A percentile compares a stretch with the other conserved stretches of the same genome.
Evolutionary conservation across 2,888 invertebrate genomes (phyloP).

Genomic region (Parnassius mnemosyne): DNA sequence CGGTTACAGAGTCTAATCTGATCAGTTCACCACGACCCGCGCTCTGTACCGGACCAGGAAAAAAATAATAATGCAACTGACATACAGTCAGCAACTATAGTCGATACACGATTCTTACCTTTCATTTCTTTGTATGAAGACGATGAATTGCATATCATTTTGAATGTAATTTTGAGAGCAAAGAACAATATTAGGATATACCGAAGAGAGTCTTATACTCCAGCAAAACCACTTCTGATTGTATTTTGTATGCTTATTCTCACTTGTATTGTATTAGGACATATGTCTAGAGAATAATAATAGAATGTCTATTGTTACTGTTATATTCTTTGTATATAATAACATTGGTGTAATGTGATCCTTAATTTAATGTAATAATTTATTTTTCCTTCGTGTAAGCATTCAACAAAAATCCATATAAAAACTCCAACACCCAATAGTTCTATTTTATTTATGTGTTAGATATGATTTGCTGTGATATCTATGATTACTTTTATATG

Average conservation of each 20-base stretch:
- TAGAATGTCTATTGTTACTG: neutral
- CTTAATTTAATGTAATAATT: no score
- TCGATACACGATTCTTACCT: constrained; percentile 13
- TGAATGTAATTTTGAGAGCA: constrained; percentile 8
- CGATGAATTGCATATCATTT: neutral
- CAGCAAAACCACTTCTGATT: constrained; percentile 8
- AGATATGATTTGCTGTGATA: no score
- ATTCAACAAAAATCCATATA: no score
- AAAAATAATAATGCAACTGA: constrained; percentile 47
- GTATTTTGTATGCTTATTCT: constrained; percentile 17
- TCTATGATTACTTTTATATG: no score
- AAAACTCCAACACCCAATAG: no score
- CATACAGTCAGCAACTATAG: constrained; percentile 27
- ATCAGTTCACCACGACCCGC: constrained; percentile 70
- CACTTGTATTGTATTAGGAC: constrained; percentile 9
- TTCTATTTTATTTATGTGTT: no score
- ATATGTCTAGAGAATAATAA: no score
- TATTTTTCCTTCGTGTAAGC: no score
- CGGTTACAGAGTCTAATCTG: constrained; percentile 73
- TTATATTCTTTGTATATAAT: no score
- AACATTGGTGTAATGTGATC: no score
- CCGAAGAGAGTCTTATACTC: constrained; percentile 8
- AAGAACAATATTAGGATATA: constrained; percentile 16
- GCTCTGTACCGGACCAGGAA: constrained; percentile 39
- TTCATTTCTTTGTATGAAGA: neutral